These are phyloP conservation scores for Drosophila varians DNA, from an alignment of 1,140 invertebrate genomes.

Conservation along the genomic window DNA sequence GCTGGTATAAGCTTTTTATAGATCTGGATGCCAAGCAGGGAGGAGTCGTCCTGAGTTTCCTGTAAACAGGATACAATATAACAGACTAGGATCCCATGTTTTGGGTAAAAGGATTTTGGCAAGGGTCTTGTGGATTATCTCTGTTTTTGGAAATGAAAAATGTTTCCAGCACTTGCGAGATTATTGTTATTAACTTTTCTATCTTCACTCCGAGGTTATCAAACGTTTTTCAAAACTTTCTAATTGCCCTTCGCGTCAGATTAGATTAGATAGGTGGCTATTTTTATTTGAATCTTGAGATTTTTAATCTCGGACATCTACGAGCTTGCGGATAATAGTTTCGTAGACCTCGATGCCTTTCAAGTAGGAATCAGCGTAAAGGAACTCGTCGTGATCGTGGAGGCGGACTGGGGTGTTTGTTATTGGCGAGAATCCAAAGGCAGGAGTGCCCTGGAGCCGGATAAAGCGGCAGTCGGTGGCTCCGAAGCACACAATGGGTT, in stretches of 20 bases:
- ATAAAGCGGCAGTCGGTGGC: slow-evolving; percentile 91
- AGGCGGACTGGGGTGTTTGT: slow-evolving; percentile 88
- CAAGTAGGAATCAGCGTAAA: slow-evolving; percentile 88
- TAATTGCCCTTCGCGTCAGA: background rate
- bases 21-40: slow-evolving; percentile 88
- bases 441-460: slow-evolving; percentile 88
- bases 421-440: slow-evolving; percentile 92
- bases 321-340: slow-evolving; percentile 86
- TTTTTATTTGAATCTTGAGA: background rate
- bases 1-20: slow-evolving; percentile 87
- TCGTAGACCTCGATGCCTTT: slow-evolving; percentile 89
- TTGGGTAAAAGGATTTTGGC: background rate
- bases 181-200: background rate
- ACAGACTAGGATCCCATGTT: background rate
- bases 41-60: slow-evolving; percentile 85
- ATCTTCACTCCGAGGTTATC: background rate
- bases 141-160: background rate
- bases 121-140: background rate
- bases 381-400: slow-evolving; percentile 92
- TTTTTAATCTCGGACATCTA: slow-evolving; percentile 80
- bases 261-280: background rate
- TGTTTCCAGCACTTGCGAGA: background rate
- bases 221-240: background rate
- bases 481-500: slow-evolving; percentile 89
- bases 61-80: background rate